Percentiles rank a stretch among this genome's conserved stretches.
phyloP scores from a whole-genome alignment of 2,888 invertebrate species.

The Eremobia ochroleuca region DNA sequence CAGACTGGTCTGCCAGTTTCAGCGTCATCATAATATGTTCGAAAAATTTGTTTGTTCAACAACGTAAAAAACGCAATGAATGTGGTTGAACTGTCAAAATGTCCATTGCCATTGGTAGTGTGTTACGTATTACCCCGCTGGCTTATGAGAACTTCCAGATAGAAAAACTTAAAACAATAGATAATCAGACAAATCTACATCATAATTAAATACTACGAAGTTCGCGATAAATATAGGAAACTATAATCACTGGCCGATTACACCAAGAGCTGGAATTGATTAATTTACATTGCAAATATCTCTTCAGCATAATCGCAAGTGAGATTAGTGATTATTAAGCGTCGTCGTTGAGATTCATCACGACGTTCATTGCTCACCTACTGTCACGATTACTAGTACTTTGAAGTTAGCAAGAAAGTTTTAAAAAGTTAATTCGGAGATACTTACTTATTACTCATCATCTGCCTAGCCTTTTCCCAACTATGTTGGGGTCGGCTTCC shows the following conservation, averaged over 20 bases:
- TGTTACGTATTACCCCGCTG: no score
- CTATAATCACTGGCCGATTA: slow-evolving; percentile 28
- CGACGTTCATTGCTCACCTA: slow-evolving; percentile 51
- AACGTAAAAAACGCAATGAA: no score
- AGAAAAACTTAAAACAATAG: no score
- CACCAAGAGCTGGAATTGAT: slow-evolving; percentile 33
- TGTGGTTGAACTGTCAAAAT: no score
- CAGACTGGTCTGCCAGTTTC: no score
- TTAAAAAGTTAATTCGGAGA: neutral
- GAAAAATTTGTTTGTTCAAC: no score
- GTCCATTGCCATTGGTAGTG: no score
- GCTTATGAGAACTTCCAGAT: no score
- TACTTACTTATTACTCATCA: neutral
- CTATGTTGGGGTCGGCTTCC: no score
- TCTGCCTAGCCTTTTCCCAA: no score
- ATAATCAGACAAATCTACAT: neutral
- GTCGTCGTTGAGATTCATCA: slow-evolving; percentile 56
- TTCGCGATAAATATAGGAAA: slow-evolving; percentile 2
- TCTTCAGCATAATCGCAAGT: slow-evolving; percentile 60
- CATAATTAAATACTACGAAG: neutral
- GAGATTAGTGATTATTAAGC: slow-evolving; percentile 69
- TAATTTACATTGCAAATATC: slow-evolving; percentile 57
- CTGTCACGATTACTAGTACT: slow-evolving; percentile 45
- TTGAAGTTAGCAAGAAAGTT: neutral
- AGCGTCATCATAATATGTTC: no score